phyloP scores from a whole-genome alignment of 2,797 vertebrate genomes.

The Alauda arvensis region DNA sequence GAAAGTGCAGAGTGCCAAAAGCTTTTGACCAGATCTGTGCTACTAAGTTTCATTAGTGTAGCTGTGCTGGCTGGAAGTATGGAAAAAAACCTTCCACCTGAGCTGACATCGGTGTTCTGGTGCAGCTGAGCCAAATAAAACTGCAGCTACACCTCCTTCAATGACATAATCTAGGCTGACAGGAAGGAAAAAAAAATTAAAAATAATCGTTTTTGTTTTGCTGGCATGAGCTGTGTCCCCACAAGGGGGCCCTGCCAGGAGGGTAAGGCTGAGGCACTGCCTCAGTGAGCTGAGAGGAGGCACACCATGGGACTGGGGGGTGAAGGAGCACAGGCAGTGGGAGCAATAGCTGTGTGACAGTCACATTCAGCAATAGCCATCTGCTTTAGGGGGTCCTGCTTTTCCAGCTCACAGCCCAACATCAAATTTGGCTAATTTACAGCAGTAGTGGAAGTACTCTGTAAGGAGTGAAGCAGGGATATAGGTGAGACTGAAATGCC shows the following conservation, averaged over 20 bases:
- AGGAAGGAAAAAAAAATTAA: background rate
- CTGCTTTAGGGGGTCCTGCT: background rate
- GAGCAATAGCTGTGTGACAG: background rate
- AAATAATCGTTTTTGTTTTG: background rate
- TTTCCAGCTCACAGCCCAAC: background rate
- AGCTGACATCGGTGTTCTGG: background rate
- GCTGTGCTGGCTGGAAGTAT: background rate
- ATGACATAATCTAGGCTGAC: constrained; percentile 42
- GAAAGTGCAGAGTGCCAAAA: background rate
- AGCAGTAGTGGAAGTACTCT: accelerated
- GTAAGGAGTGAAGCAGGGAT: background rate
- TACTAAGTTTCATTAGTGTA: background rate
- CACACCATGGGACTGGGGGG: accelerated
- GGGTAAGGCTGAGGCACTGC: background rate
- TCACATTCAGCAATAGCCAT: background rate
- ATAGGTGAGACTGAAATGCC: background rate
- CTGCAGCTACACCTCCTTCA: constrained; percentile 42
- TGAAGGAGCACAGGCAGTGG: background rate
- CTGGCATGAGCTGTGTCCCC: constrained; percentile 9
- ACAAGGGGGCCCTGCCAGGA: constrained; percentile 22
- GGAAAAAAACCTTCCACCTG: background rate
- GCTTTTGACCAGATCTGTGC: background rate
- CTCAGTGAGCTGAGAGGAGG: background rate
- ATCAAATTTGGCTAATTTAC: background rate
- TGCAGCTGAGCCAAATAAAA: constrained; percentile 31